Conservation (phyloP, 37 sponge, comb jelly and placozoan species). For the Axinella damicornis region DNA sequence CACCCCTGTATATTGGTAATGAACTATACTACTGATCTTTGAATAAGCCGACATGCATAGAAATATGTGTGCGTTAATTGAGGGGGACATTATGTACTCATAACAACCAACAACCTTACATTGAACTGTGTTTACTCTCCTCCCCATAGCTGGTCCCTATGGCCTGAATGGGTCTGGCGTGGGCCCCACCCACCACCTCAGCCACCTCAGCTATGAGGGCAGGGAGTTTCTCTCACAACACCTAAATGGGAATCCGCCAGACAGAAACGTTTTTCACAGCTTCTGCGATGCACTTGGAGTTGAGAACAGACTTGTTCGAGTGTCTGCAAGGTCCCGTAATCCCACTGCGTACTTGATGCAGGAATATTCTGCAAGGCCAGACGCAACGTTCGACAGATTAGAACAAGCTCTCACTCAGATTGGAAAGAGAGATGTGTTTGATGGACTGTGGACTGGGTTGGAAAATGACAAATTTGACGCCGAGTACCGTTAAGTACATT, state of each 20-base stretch:
- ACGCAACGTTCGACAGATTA: slow-evolving; percentile 48
- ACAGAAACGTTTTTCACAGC: slow-evolving; percentile 27
- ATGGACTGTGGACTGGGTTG: background rate
- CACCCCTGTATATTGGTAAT: no score
- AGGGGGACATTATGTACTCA: no score
- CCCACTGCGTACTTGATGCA: slow-evolving; percentile 63
- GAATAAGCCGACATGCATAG: no score
- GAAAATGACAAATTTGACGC: background rate
- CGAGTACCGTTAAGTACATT: background rate
- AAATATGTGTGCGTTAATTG: no score
- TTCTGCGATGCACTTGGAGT: slow-evolving; percentile 56
- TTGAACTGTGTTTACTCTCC: background rate
- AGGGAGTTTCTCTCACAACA: slow-evolving; percentile 35
- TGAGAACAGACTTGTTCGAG: slow-evolving; percentile 19
- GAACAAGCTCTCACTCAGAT: slow-evolving; percentile 27
- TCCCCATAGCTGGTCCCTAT: slow-evolving; percentile 40
- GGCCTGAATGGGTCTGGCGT: slow-evolving; percentile 24
- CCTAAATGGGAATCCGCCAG: slow-evolving; percentile 43
- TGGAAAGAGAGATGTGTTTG: slow-evolving; percentile 40
- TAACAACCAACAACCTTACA: background rate
- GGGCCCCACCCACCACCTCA: slow-evolving; percentile 48
- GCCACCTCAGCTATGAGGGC: slow-evolving; percentile 37
- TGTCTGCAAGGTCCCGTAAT: slow-evolving; percentile 33
- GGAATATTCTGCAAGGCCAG: slow-evolving; percentile 11
- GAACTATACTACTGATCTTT: no score